Evolutionary conservation across 2,888 invertebrate species (phyloP).

Genomic region (Himalopsyche tibetana): DNA sequence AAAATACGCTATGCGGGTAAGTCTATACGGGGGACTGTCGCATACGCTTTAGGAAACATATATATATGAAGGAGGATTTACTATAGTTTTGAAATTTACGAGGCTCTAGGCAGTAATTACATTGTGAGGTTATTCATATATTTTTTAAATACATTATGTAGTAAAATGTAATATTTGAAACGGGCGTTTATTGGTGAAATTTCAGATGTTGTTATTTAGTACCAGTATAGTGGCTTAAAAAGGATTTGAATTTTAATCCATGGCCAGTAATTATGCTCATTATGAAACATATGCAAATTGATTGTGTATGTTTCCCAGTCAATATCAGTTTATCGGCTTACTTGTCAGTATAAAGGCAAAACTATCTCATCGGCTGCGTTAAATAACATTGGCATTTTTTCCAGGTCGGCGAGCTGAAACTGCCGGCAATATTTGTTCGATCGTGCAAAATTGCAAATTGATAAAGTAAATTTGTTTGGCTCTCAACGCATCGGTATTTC

Average conservation of each 20-base stretch:
- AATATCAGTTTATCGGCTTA: neutral
- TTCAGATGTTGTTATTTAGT: too few species aligned
- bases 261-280: neutral
- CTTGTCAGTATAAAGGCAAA: neutral
- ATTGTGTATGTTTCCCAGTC: neutral
- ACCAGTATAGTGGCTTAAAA: neutral
- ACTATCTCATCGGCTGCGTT: conserved; percentile 15
- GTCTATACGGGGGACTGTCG: too few species aligned
- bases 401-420: conserved; percentile 45
- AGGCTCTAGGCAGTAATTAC: too few species aligned
- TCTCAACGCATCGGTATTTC: neutral
- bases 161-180: too few species aligned
- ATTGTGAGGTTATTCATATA: too few species aligned
- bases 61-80: too few species aligned
- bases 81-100: too few species aligned
- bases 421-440: conserved; percentile 32
- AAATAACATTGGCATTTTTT: conserved; percentile 46
- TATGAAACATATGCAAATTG: neutral
- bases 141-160: too few species aligned
- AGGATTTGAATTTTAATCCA: neutral
- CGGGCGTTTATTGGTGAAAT: too few species aligned
- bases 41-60: too few species aligned
- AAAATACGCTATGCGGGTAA: too few species aligned
- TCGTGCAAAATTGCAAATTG: conserved; percentile 50
- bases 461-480: conserved; percentile 48